Evolutionary conservation across 2,797 vertebrate genomes (phyloP).

Genomic region (Numenius phaeopus): DNA sequence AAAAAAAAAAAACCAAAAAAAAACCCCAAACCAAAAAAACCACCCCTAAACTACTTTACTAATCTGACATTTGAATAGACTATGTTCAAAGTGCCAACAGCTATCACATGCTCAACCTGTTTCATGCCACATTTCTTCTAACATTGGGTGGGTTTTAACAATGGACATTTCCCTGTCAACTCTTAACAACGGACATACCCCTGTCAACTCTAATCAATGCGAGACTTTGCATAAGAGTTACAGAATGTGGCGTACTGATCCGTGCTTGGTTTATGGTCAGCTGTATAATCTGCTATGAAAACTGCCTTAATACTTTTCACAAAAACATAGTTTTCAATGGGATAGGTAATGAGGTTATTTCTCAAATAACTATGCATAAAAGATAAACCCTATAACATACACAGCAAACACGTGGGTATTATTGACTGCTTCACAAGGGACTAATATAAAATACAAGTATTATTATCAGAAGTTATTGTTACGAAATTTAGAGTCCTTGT

Average conservation of each 20-base stretch:
- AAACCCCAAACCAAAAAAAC: too few relatives aligned
- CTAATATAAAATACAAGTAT: not conserved
- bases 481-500: not conserved
- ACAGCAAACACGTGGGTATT: not conserved
- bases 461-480: not conserved
- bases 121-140: slow-evolving; percentile 35
- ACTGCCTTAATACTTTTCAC: not conserved
- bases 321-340: not conserved
- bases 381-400: not conserved
- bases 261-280: not conserved
- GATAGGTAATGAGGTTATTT: not conserved
- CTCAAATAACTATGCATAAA: not conserved
- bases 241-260: slow-evolving; percentile 4
- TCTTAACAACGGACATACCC: slow-evolving; percentile 3
- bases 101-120: slow-evolving; percentile 19
- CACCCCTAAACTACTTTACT: slow-evolving; percentile 74
- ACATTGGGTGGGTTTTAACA: slow-evolving; percentile 49
- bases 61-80: slow-evolving; percentile 74
- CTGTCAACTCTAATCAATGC: slow-evolving; percentile 4
- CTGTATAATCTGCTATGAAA: not conserved
- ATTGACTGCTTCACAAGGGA: not conserved
- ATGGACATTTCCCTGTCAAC: slow-evolving; percentile 46
- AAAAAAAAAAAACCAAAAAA: not conserved
- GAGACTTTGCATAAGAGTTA: not conserved
- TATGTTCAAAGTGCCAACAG: slow-evolving; percentile 13